Conservation (phyloP, 2,113 vertebrate species). For the Austrofundulus limnaeus region DNA sequence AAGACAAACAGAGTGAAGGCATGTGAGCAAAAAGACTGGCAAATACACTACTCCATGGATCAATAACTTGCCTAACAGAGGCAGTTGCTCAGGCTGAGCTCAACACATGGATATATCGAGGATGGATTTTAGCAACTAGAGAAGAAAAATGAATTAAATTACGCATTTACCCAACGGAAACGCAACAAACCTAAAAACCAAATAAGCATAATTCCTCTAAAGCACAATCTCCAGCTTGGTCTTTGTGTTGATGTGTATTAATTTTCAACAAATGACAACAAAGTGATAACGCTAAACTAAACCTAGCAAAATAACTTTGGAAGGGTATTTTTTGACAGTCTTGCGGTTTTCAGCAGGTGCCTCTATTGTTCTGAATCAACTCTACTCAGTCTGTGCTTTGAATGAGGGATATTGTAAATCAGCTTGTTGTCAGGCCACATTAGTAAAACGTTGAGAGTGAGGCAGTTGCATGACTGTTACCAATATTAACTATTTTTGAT, state of each 20-base stretch:
- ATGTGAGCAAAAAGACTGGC: conserved; percentile 59
- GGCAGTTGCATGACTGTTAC: conserved; percentile 17
- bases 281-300: conserved; percentile 16
- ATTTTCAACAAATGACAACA: conserved; percentile 19
- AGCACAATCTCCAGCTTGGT: neutral
- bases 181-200: neutral
- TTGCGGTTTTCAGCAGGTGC: conserved; percentile 67
- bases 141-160: conserved; percentile 12
- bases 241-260: conserved; percentile 5
- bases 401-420: conserved; percentile 73
- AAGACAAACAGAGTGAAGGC: conserved; percentile 70
- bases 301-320: conserved; percentile 13
- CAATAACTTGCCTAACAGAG: conserved; percentile 56
- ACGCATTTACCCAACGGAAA: neutral
- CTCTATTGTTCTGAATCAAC: conserved; percentile 73
- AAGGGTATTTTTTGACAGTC: conserved; percentile 27
- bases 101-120: conserved; percentile 22
- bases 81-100: conserved; percentile 45
- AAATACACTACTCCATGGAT: conserved; percentile 53
- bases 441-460: conserved; percentile 63
- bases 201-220: neutral
- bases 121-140: conserved; percentile 6
- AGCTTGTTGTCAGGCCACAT: conserved; percentile 77
- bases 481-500: conserved; percentile 8
- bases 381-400: conserved; percentile 66